A percentile compares a stretch with the other conserved stretches of the same genome.
Evolutionary conservation across 2,797 vertebrate species (phyloP).

Genomic region (Hylomyscus alleni): DNA sequence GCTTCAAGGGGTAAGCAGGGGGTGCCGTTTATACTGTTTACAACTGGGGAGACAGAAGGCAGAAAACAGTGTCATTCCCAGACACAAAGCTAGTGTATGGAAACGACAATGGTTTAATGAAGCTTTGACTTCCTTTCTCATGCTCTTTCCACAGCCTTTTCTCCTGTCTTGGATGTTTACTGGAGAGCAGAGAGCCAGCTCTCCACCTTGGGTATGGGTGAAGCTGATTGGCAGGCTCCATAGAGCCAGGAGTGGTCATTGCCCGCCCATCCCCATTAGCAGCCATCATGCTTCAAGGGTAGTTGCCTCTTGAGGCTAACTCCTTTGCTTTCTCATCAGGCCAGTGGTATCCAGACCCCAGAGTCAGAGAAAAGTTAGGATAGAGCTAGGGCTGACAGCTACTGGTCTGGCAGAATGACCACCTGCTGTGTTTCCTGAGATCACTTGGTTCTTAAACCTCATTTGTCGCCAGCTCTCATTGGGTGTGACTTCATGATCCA

Average conservation of each 20-base stretch:
- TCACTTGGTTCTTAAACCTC: constrained; percentile 66
- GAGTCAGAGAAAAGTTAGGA: not conserved
- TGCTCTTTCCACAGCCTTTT: not conserved
- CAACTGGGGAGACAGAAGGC: not conserved
- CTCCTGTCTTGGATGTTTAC: not conserved
- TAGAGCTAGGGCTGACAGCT: not conserved
- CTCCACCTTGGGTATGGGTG: not conserved
- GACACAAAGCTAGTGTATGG: not conserved
- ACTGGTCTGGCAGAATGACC: not conserved
- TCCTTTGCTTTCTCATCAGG: not conserved
- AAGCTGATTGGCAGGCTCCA: not conserved
- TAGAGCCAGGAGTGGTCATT: not conserved
- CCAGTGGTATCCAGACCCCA: not conserved
- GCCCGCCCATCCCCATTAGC: not conserved
- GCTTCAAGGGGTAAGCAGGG: not conserved
- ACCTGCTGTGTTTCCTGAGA: constrained; percentile 52
- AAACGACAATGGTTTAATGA: not conserved
- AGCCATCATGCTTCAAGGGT: not conserved
- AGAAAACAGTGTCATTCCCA: not conserved
- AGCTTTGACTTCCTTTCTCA: not conserved
- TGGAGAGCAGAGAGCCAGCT: not conserved
- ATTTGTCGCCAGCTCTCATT: constrained; percentile 77
- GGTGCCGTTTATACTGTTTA: not conserved
- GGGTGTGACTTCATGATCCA: constrained; percentile 78
- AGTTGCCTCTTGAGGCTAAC: not conserved